phyloP scores from a whole-genome alignment of 1,140 invertebrate species.

The Tribolium castaneum region DNA sequence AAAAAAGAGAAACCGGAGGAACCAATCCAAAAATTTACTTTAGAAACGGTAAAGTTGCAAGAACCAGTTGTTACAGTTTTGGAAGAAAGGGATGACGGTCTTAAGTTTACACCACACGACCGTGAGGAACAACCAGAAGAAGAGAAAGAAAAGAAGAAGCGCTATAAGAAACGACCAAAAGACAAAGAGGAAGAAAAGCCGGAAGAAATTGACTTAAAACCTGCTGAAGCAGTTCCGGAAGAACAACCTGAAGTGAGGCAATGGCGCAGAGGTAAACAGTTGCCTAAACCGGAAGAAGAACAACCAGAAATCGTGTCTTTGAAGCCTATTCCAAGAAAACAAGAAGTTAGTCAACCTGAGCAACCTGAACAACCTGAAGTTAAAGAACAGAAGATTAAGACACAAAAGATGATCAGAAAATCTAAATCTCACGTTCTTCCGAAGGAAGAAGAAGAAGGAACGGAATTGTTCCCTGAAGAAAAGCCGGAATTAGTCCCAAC shows the following conservation, averaged over 20 bases:
- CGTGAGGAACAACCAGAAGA: slow-evolving; percentile 55
- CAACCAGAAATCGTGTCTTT: slow-evolving; percentile 37
- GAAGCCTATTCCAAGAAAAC: slow-evolving; percentile 49
- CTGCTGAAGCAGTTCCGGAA: slow-evolving; percentile 44
- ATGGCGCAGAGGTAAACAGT: slow-evolving; percentile 56
- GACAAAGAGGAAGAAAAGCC: slow-evolving; percentile 49
- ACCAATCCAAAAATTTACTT: slow-evolving; percentile 47
- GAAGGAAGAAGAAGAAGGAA: slow-evolving; percentile 44
- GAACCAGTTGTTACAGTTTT: slow-evolving; percentile 35
- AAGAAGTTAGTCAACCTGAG: slow-evolving; percentile 54
- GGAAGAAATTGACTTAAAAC: slow-evolving; percentile 49
- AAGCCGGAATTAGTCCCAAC: slow-evolving; percentile 55
- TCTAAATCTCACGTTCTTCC: slow-evolving; percentile 35
- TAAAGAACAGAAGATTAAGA: slow-evolving; percentile 49
- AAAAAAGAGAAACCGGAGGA: slow-evolving; percentile 58
- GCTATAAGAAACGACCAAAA: slow-evolving; percentile 47
- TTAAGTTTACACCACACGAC: slow-evolving; percentile 53
- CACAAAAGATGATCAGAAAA: slow-evolving; percentile 33
- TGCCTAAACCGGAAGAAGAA: slow-evolving; percentile 47
- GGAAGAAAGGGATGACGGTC: slow-evolving; percentile 55
- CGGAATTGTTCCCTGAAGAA: slow-evolving; percentile 60
- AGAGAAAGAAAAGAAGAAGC: slow-evolving; percentile 47
- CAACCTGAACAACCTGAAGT: slow-evolving; percentile 55
- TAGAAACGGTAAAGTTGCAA: slow-evolving; percentile 49
- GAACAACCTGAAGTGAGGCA: slow-evolving; percentile 46